Conservation (phyloP, 2,888 invertebrate genomes). For the Drosophila mimetica region DNA sequence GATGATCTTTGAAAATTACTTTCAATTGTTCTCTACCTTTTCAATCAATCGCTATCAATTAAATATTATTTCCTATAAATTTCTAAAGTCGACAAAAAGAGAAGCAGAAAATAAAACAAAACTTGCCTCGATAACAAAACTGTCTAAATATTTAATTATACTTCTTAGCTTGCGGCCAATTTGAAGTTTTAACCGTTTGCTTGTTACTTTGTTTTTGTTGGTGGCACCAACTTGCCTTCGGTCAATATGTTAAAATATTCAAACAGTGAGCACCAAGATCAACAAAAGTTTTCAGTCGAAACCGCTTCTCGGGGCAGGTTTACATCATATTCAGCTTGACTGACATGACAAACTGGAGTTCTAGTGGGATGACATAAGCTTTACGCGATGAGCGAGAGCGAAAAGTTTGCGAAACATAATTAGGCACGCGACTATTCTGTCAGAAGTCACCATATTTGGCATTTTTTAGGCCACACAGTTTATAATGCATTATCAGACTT, state of each 20-base stretch:
- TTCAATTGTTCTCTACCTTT: background rate
- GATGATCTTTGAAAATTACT: background rate
- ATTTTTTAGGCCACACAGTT: no score
- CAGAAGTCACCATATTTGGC: no score
- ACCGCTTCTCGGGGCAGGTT: conserved; percentile 3
- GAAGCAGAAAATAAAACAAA: conserved; percentile 2
- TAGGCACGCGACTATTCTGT: background rate
- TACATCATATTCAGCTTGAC: conserved; percentile 20
- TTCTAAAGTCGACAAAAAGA: conserved; percentile 2
- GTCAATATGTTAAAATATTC: conserved; percentile 22
- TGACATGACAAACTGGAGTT: conserved; percentile 23
- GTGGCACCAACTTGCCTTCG: conserved; percentile 14
- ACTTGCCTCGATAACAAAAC: conserved; percentile 2
- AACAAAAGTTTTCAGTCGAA: conserved; percentile 3
- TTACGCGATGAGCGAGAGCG: background rate
- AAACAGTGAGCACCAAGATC: conserved; percentile 6
- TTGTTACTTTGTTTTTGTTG: conserved; percentile 12
- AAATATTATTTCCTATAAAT: background rate
- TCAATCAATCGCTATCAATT: background rate
- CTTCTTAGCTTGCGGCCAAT: conserved; percentile 19
- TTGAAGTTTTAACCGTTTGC: conserved; percentile 33
- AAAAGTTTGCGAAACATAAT: conserved; percentile 1
- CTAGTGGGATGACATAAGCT: conserved; percentile 26
- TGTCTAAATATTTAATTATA: conserved; percentile 23
- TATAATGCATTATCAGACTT: background rate